Conservation (phyloP, 2,888 invertebrate species). For the Oeneis ivallda region DNA sequence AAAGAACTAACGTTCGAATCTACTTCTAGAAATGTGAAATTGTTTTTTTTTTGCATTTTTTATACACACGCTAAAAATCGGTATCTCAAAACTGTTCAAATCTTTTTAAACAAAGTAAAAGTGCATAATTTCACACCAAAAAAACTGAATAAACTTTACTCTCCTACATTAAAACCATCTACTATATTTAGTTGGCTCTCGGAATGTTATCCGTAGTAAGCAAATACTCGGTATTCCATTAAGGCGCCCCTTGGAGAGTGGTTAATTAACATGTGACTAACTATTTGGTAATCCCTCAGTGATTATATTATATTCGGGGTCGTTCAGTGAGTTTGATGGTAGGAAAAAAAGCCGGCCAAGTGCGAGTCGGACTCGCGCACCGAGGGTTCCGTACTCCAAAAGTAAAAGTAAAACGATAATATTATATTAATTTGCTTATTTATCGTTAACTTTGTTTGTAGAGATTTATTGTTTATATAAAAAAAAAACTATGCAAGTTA, state of each 20-base stretch:
- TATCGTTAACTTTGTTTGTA: too few species aligned
- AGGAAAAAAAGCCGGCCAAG: too few species aligned
- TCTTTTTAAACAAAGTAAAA: background rate
- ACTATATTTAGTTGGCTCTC: slow-evolving; percentile 11
- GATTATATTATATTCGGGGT: slow-evolving; percentile 36
- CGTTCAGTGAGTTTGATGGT: too few species aligned
- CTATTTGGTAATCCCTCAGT: slow-evolving; percentile 63
- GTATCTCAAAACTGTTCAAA: background rate
- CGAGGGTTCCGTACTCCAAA: too few species aligned
- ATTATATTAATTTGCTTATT: too few species aligned
- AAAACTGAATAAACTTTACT: background rate
- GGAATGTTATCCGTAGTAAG: slow-evolving; percentile 30
- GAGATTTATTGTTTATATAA: too few species aligned
- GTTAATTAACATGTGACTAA: slow-evolving; percentile 72
- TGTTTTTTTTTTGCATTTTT: background rate
- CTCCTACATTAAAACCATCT: background rate
- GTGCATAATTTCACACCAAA: background rate
- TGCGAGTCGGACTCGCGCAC: too few species aligned
- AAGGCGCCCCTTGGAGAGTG: slow-evolving; percentile 60
- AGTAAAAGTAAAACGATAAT: too few species aligned
- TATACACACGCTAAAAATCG: background rate
- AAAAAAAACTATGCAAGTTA: too few species aligned
- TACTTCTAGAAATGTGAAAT: background rate
- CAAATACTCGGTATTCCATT: slow-evolving; percentile 64
- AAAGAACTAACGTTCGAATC: background rate